Base-by-base conservation (phyloP, 2,797 vertebrate species). In the Protosalanx chinensis region DNA sequence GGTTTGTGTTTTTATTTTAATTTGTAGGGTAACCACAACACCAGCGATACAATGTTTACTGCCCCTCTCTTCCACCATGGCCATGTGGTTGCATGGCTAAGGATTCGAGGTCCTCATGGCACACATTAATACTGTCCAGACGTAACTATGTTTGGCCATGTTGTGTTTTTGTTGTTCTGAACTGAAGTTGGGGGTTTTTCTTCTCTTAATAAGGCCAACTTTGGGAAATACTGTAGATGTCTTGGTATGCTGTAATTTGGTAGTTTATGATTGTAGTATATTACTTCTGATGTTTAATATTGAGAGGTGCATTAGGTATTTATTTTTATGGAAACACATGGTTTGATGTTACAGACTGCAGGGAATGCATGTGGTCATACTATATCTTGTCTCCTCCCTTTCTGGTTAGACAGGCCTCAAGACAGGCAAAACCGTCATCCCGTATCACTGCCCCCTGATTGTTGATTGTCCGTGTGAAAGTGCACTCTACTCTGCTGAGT, bases 71-170 rank as follows among this genome's bases (percentile, higher is more conserved):
- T 81, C 78, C 78, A 65, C 67, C 80, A 79, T 87, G 33, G 84
- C 82, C 81, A 37, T 84, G 81, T 75, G 84, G 77, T 77, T 84
- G n/a, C n/a, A n/a, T n/a, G 81, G 62, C 85, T 88, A 88, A 86
- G 68, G 70, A 46, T 15, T 67, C 57, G 72, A 68, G 72, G 81
- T 83, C 77, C 79, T 85, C 77, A 80, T 74, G 62, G 46, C 72
- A 76, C 65, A 64, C 71, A 46, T 62, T 85, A 90, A 89, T 90
- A 79, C 70, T 84, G 78, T 86, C 86, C 88, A 90, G 88, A 89
- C 87, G 10, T 6, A 18, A 15, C 15, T 53, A n/a, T n/a, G 30
- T 32, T 64, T 30, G 3, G n/a, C 32, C 15, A 15, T 27, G 59
- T 16, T 27, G 23, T 23, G 59, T 60, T 60, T 60, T 15, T 30